Conservation (phyloP, 1,140 invertebrate species). For the Lasaia peninsularis region DNA sequence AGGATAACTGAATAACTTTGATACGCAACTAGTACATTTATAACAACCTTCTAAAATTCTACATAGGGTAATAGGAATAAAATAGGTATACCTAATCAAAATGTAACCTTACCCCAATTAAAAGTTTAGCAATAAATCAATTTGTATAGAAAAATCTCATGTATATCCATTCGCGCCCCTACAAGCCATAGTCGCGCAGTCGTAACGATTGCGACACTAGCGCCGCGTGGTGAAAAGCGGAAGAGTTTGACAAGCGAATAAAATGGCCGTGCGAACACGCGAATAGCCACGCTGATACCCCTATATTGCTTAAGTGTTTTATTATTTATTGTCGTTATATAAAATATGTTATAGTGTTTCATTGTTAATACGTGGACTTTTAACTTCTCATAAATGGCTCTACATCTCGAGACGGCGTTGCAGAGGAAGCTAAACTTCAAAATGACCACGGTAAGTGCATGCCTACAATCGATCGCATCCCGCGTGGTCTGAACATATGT, state of each 20-base stretch:
- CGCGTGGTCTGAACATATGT: conserved; percentile 69
- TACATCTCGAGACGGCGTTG: conserved; percentile 71
- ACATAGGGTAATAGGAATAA: conserved; percentile 13
- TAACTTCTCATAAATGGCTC: conserved; percentile 53
- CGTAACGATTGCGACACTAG: conserved; percentile 55
- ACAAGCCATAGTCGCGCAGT: conserved; percentile 48
- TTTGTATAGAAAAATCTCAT: conserved; percentile 46
- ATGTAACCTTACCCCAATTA: conserved; percentile 63
- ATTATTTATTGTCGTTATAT: conserved; percentile 44
- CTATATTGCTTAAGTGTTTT: conserved; percentile 56
- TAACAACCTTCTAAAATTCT: too few relatives aligned
- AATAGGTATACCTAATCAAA: conserved; percentile 34
- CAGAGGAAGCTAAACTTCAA: conserved; percentile 74
- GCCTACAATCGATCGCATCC: conserved; percentile 62
- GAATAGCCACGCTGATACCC: conserved; percentile 56
- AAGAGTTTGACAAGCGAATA: conserved; percentile 66
- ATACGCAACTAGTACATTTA: too few relatives aligned
- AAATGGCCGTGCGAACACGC: conserved; percentile 71
- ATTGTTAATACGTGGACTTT: conserved; percentile 34
- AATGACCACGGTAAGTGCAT: conserved; percentile 75
- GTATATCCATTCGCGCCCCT: conserved; percentile 24
- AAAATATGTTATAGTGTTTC: conserved; percentile 65
- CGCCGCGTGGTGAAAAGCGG: conserved; percentile 48
- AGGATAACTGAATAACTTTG: too few relatives aligned
- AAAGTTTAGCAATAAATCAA: conserved; percentile 69